These are phyloP conservation scores for Trachythela sp. DNA, from an alignment of 64 coral and sea anemone genomes.

Conservation along the genomic window DNA sequence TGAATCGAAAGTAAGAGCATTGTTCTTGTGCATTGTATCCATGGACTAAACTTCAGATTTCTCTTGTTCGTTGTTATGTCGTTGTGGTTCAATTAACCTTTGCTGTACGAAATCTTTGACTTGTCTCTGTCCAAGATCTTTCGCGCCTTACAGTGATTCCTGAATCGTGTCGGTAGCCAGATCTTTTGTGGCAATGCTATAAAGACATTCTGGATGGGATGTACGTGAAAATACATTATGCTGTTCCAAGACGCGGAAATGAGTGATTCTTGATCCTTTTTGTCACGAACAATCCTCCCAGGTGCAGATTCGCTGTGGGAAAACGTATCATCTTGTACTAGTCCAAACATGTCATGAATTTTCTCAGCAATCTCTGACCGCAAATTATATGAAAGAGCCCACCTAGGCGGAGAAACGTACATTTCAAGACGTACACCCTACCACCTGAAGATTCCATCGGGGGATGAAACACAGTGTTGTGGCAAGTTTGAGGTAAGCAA, in stretches of 20 bases:
- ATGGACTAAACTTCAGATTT: neutral
- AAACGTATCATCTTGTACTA: conserved; percentile 51
- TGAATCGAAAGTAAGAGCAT: conserved; percentile 42
- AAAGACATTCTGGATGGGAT: conserved; percentile 28
- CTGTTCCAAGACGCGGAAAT: conserved; percentile 32
- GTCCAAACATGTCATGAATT: conserved; percentile 46
- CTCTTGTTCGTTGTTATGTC: neutral
- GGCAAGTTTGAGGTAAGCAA: too few relatives aligned
- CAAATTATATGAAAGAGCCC: conserved; percentile 2
- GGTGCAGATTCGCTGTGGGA: conserved; percentile 45
- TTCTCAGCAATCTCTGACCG: conserved; percentile 19
- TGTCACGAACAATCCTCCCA: too few relatives aligned
- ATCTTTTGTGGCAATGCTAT: conserved; percentile 47
- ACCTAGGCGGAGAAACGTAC: too few relatives aligned
- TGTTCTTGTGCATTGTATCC: conserved; percentile 49
- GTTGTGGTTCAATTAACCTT: neutral
- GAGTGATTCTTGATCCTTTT: conserved; percentile 42
- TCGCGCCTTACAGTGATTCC: conserved; percentile 21
- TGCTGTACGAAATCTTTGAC: neutral
- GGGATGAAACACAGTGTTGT: too few relatives aligned
- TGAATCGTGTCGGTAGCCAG: conserved; percentile 40
- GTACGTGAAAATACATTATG: conserved; percentile 48
- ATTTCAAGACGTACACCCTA: too few relatives aligned
- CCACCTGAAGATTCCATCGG: too few relatives aligned
- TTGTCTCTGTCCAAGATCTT: neutral